Evolutionary conservation across 2,888 invertebrate genomes (phyloP).

Genomic region (Blomia tropicalis): DNA sequence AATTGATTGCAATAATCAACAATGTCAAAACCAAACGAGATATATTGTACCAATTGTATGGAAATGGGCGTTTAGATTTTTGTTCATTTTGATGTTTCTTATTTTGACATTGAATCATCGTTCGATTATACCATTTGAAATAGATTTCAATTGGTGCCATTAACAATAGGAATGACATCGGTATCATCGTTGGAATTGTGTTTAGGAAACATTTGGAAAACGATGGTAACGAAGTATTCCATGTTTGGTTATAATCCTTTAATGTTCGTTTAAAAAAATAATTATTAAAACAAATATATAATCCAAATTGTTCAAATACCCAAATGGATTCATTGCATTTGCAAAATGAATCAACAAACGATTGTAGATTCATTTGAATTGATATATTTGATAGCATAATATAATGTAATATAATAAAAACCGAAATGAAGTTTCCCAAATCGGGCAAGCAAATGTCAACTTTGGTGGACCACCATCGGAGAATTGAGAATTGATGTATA

Average conservation of each 20-base stretch:
- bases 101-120: not conserved
- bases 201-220: not conserved
- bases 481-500: too few relatives aligned
- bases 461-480: too few relatives aligned
- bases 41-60: conserved; percentile 28
- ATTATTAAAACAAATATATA: not conserved
- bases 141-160: conserved; percentile 2
- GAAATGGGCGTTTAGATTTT: conserved; percentile 10
- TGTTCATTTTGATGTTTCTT: not conserved
- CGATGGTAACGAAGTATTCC: not conserved
- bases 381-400: too few relatives aligned
- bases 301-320: not conserved
- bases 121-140: not conserved
- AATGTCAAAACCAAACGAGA: conserved; percentile 22
- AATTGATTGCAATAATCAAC: conserved; percentile 9
- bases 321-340: not conserved
- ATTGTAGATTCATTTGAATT: too few relatives aligned
- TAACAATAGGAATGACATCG: not conserved
- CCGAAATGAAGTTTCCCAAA: too few relatives aligned
- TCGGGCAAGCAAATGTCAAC: too few relatives aligned
- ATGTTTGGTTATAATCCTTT: not conserved
- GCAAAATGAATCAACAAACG: not conserved
- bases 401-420: too few relatives aligned
- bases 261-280: not conserved
- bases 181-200: not conserved